A percentile compares a stretch with the other conserved stretches of the same genome.
Evolutionary conservation across 2,797 vertebrate genomes (phyloP).

Genomic region (Anolis apletophallus): DNA sequence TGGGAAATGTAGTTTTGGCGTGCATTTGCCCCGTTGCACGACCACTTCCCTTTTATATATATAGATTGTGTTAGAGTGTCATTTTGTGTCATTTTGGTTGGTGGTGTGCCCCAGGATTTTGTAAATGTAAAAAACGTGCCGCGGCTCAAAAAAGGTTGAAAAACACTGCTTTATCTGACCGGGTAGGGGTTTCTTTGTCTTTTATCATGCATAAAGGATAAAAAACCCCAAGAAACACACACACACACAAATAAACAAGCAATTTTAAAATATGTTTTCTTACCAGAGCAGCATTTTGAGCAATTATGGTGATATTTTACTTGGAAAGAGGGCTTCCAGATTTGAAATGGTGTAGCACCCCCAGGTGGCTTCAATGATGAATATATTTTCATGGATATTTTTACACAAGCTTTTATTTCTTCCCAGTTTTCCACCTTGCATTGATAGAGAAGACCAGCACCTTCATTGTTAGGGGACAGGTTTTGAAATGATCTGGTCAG

Average conservation of each 20-base stretch:
- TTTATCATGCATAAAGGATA: background rate
- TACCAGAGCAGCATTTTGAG: background rate
- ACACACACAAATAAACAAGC: background rate
- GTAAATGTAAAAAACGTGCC: too few species aligned
- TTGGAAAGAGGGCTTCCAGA: background rate
- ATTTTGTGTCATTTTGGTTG: too few species aligned
- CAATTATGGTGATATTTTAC: background rate
- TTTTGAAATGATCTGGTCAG: background rate
- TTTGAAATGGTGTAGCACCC: slow-evolving; percentile 9
- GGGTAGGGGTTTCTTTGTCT: background rate
- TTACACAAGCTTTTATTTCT: background rate
- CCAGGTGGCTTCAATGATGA: background rate
- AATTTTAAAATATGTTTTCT: background rate
- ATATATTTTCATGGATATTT: background rate
- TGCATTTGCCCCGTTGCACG: too few species aligned
- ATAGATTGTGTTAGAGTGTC: too few species aligned
- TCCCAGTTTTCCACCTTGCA: background rate
- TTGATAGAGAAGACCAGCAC: background rate
- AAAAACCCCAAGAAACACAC: too few species aligned
- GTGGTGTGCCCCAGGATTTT: too few species aligned
- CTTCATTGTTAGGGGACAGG: background rate
- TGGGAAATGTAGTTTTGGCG: too few species aligned
- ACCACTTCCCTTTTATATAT: too few species aligned
- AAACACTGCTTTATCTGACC: too few species aligned
- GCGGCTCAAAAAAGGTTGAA: too few species aligned